phyloP scores from a whole-genome alignment of 2,113 vertebrate species.

The Calonectris borealis region DNA sequence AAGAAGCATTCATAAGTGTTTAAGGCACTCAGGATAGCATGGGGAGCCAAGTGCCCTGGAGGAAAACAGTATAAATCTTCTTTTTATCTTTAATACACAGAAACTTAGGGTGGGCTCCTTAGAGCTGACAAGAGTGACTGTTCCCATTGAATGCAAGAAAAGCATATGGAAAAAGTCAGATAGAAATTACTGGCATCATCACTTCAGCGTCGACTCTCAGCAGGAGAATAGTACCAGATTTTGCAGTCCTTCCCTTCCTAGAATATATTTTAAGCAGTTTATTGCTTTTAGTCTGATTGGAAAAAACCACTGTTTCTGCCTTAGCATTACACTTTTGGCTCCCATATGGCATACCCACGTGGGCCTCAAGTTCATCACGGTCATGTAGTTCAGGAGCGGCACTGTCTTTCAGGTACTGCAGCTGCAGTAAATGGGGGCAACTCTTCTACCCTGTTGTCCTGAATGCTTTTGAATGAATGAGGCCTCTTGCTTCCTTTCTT shows the following conservation, averaged over 20 bases:
- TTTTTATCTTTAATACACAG: not conserved
- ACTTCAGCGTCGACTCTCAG: not conserved
- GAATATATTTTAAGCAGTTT: not conserved
- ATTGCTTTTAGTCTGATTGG: not conserved
- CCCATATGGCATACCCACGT: fast-evolving
- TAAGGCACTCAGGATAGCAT: not conserved
- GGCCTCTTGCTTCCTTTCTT: not conserved
- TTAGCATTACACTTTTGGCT: not conserved
- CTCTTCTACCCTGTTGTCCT: not conserved
- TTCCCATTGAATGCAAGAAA: not conserved
- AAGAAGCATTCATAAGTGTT: not conserved
- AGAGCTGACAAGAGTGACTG: not conserved
- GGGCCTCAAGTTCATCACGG: not conserved
- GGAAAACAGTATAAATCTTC: not conserved
- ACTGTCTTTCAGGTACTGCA: not conserved
- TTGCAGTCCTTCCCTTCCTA: not conserved
- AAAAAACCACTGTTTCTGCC: not conserved
- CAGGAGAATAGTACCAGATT: not conserved
- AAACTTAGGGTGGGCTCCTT: not conserved
- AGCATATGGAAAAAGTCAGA: not conserved
- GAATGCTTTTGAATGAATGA: not conserved
- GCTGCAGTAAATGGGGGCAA: not conserved
- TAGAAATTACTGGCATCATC: not conserved
- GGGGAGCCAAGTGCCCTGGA: not conserved
- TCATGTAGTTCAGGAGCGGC: not conserved